Evolutionary conservation across 1,140 invertebrate species (phyloP).

Genomic region (Maconellicoccus hirsutus): DNA sequence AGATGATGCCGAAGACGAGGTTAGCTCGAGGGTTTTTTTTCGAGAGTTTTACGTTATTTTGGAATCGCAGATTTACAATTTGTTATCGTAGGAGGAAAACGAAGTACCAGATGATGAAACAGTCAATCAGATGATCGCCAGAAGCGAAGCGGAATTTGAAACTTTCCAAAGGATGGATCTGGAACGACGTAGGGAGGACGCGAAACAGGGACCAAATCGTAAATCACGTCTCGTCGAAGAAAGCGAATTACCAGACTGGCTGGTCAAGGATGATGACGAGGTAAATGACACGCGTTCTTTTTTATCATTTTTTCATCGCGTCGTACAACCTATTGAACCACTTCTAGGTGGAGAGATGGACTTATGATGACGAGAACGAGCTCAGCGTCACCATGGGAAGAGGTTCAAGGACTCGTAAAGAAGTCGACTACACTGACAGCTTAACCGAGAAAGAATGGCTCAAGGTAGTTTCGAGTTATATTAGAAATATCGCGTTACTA

Average conservation of each 20-base stretch:
- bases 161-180: slow-evolving; percentile 87
- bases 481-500: not conserved
- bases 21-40: slow-evolving; percentile 19
- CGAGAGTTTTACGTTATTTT: not conserved
- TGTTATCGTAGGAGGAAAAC: slow-evolving; percentile 60
- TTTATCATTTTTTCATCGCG: not conserved
- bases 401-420: slow-evolving; percentile 87
- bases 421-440: slow-evolving; percentile 93
- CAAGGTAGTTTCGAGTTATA: slow-evolving; percentile 46
- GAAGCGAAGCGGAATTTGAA: slow-evolving; percentile 88
- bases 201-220: slow-evolving; percentile 48
- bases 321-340: too few relatives aligned
- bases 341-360: slow-evolving; percentile 45
- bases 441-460: slow-evolving; percentile 94
- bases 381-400: slow-evolving; percentile 49
- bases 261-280: slow-evolving; percentile 87
- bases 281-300: slow-evolving; percentile 44
- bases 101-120: slow-evolving; percentile 98
- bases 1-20: slow-evolving; percentile 81
- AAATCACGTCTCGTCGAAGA: slow-evolving; percentile 86
- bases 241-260: slow-evolving; percentile 84
- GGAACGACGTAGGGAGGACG: slow-evolving; percentile 75
- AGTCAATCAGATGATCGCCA: slow-evolving; percentile 98
- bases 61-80: not conserved
- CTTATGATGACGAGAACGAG: slow-evolving; percentile 61